Base-by-base conservation (phyloP, 2,113 vertebrate genomes). In the Trogon surrucura region DNA sequence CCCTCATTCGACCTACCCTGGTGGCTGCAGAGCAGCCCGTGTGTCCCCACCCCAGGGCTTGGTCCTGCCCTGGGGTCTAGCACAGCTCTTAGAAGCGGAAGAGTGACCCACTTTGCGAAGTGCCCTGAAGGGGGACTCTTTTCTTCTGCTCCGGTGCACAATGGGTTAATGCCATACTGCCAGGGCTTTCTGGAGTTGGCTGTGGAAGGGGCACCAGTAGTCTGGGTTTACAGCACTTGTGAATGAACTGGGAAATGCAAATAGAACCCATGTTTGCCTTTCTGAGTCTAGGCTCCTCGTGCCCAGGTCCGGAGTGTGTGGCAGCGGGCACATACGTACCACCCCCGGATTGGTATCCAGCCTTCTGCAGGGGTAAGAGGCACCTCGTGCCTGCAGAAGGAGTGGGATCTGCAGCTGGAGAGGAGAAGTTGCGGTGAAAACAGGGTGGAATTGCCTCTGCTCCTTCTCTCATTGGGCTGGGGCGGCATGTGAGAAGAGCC, bases 81-180 rank as follows among this genome's bases (percentile, higher is more conserved):
- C 82, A 29, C 91, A 9, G 80, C 79, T 56, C 67, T 21, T 23
- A 6, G 48, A n/a, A 85, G 88, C 29, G 4, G 75, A 86, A 85
- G 91, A 75, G 85, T 96, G 97, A 97, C 97, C 96, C 98, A 97
- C 89, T 97, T 97, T 64, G 70, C 50, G 16, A 26, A 74, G 41
- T 78, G 93, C 88, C 88, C 91, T 54, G 77, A 45, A 85, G 92
- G 79, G 82, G 19, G 10, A 67, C 77, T 81, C 60, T 26, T 58
- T 69, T 44, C 18, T 88, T 67, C 66, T 51, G 65, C 77, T 87
- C 90, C 77, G 27, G 87, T 66, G 69, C 80, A 30, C 56, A 48
- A 89, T 5, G 97, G 91, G 97, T 97, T 98, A 97, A 97, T 47
- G 61, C 9, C 66, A 21, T 58, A 75, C 88, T 38, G 84, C 41